phyloP scores from a whole-genome alignment of 2,888 invertebrate species.

The Hemicrepidius hirtus region DNA sequence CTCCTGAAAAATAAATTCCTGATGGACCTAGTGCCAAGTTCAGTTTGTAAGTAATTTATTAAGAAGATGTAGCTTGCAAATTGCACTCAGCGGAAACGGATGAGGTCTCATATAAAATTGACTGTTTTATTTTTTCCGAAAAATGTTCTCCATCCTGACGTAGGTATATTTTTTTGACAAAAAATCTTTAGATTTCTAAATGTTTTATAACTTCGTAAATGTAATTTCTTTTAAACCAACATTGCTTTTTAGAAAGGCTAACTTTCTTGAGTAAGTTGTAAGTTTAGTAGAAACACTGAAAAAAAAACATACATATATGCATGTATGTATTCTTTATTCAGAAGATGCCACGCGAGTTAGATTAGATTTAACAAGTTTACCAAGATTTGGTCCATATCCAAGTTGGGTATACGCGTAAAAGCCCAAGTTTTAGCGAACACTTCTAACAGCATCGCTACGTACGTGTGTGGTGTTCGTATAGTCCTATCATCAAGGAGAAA shows the following conservation, averaged over 20 bases:
- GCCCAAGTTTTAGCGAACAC: conserved; percentile 62
- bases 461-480: conserved; percentile 60
- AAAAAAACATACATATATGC: conserved; percentile 28
- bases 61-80: conserved; percentile 20
- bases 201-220: too few relatives aligned
- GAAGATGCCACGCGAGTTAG: conserved; percentile 58
- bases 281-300: conserved; percentile 15
- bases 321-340: conserved; percentile 58
- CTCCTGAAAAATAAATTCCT: conserved; percentile 4
- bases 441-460: conserved; percentile 56
- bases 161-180: not conserved
- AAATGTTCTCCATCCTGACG: not conserved
- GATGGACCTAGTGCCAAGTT: conserved; percentile 22
- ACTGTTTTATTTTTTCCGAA: not conserved
- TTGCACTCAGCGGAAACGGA: not conserved
- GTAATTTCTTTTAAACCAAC: too few relatives aligned
- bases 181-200: too few relatives aligned
- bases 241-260: not conserved
- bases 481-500: conserved; percentile 56
- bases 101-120: conserved; percentile 12
- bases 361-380: conserved; percentile 65
- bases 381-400: conserved; percentile 62
- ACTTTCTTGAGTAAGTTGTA: not conserved
- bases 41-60: conserved; percentile 37
- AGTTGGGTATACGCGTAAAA: conserved; percentile 61